Conservation (phyloP, 37 sponge, comb jelly and placozoan species). For the Tethya wilhelma region DNA sequence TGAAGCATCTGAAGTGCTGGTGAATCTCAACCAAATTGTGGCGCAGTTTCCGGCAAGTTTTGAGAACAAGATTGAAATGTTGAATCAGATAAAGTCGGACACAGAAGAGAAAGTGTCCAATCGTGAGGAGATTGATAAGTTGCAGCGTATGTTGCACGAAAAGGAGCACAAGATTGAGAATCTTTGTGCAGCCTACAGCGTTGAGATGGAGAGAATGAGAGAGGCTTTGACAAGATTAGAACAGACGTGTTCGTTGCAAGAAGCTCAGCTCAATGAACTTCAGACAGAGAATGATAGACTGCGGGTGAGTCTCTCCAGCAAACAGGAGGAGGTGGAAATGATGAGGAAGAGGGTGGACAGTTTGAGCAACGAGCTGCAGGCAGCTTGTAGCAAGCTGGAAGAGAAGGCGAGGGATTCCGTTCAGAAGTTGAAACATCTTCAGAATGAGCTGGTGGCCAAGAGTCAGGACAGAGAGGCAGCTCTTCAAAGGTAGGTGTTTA, state of each 20-base stretch:
- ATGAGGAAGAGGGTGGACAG: background rate
- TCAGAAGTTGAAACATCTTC: slow-evolving; percentile 24
- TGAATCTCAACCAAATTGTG: slow-evolving; percentile 7
- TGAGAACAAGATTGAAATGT: slow-evolving; percentile 48
- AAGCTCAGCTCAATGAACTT: slow-evolving; percentile 35
- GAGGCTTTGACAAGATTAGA: slow-evolving; percentile 37
- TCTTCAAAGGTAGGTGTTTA: slow-evolving; percentile 29
- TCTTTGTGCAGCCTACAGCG: background rate
- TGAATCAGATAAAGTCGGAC: slow-evolving; percentile 21
- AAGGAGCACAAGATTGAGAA: slow-evolving; percentile 34
- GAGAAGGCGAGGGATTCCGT: slow-evolving; percentile 22
- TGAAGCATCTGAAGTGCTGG: slow-evolving; percentile 8
- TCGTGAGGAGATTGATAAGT: slow-evolving; percentile 14
- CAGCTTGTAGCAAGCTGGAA: slow-evolving; percentile 9
- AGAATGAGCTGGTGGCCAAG: slow-evolving; percentile 8
- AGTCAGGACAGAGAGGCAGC: slow-evolving; percentile 52
- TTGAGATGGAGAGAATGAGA: slow-evolving; percentile 41
- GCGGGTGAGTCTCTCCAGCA: background rate
- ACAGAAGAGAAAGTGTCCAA: slow-evolving; percentile 21
- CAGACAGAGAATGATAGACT: slow-evolving; percentile 23
- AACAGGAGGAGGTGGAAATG: slow-evolving; percentile 18
- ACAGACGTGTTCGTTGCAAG: slow-evolving; percentile 9
- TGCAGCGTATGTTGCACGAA: slow-evolving; percentile 6
- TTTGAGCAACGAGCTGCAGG: slow-evolving; percentile 23
- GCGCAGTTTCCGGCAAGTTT: slow-evolving; percentile 23